Evolutionary conservation across 2,797 vertebrate species (phyloP).

Genomic region (Neopelma chrysocephalum): DNA sequence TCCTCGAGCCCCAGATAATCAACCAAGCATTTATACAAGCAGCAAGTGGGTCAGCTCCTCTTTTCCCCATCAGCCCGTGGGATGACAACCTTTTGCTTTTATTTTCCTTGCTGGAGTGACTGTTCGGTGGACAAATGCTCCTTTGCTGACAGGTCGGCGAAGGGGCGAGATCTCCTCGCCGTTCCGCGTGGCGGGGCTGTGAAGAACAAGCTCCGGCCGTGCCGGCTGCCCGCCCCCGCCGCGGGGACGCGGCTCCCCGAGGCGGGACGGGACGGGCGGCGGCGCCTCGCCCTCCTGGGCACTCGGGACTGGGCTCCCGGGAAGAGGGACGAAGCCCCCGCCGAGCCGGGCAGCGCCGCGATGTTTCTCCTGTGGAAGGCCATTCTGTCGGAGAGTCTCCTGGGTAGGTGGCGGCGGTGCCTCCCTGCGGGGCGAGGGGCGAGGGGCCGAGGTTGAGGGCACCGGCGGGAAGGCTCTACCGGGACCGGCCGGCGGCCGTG

Average conservation of each 20-base stretch:
- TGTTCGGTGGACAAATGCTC: fast-evolving
- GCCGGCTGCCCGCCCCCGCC: background rate
- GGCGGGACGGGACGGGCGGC: background rate
- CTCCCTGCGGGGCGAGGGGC: background rate
- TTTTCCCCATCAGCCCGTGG: background rate
- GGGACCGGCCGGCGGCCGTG: background rate
- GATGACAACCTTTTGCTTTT: background rate
- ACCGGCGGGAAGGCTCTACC: background rate
- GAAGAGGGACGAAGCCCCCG: fast-evolving
- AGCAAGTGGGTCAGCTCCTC: background rate
- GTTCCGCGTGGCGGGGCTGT: background rate
- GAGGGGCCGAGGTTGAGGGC: background rate
- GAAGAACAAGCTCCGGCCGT: fast-evolving
- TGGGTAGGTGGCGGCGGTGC: constrained; percentile 61
- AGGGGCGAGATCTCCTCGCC: fast-evolving
- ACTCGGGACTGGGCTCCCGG: background rate
- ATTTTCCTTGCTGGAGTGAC: background rate
- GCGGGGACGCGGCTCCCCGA: background rate
- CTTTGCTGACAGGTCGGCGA: background rate
- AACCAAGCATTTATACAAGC: background rate
- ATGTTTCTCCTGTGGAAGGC: constrained; percentile 59
- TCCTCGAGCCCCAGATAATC: background rate
- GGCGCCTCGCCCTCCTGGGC: background rate
- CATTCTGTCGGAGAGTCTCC: constrained; percentile 55
- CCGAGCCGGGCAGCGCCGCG: too few relatives aligned